Evolutionary conservation across 1,140 invertebrate species (phyloP).

Genomic region (Grapholita molesta): DNA sequence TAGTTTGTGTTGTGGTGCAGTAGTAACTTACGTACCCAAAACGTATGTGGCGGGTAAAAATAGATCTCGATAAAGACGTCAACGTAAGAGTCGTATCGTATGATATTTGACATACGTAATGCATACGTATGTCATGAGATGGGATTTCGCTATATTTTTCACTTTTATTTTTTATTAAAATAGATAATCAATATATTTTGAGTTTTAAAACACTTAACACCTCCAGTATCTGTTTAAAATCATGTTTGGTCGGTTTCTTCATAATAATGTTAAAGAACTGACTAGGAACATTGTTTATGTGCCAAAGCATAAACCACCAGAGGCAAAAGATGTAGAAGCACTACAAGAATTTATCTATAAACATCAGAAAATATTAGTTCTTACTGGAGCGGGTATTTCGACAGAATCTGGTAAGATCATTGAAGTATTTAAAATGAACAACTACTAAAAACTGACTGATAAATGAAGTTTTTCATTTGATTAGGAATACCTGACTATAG

Average conservation of each 20-base stretch:
- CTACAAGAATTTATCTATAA: constrained; percentile 83
- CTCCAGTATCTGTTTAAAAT: not conserved
- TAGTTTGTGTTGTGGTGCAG: too few species aligned
- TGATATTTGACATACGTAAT: not conserved
- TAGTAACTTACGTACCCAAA: too few species aligned
- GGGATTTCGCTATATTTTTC: not conserved
- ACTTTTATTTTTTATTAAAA: not conserved
- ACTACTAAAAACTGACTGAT: constrained; percentile 8
- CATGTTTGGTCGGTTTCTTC: not conserved
- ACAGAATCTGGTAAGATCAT: constrained; percentile 87
- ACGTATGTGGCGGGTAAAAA: not conserved
- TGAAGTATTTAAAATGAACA: not conserved
- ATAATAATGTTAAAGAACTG: constrained; percentile 19
- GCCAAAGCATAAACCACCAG: constrained; percentile 83
- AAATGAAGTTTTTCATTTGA: constrained; percentile 23
- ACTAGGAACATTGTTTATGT: constrained; percentile 79
- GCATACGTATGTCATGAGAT: not conserved
- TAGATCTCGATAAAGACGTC: not conserved
- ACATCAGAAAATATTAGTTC: constrained; percentile 82
- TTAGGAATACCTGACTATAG: constrained; percentile 96
- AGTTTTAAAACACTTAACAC: not conserved
- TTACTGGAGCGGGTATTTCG: constrained; percentile 97
- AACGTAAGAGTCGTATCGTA: not conserved
- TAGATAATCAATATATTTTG: too few species aligned
- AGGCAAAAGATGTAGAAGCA: constrained; percentile 79